Evolutionary conservation across 2,888 invertebrate species (phyloP), one percentile per base, ranked within the genome.

Genomic region (Drosophila acutilabella): DNA sequence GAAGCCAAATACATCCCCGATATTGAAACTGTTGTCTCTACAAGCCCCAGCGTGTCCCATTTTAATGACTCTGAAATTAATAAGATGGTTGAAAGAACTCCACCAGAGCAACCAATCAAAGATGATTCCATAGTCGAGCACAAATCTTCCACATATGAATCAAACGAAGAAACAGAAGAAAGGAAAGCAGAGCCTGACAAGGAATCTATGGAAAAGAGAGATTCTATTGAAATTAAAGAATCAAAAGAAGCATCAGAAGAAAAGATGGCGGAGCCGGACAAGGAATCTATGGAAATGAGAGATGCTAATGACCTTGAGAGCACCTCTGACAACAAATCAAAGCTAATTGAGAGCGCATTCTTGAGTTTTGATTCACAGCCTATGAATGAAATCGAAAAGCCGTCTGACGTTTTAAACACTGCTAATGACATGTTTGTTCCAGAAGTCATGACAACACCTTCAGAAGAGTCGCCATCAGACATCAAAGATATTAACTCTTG

Each of bases 381-480:
- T 13, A 30, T 14, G 8, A 33, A 52, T 45, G 8, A 36, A 44
- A 8, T 41, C 14, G 33, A 42, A 53, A 36, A 38, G 13, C 40
- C 30, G 45, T 11, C 40, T 1, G 26, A 50, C 18, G 56, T 4
- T 20, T 4, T 8, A 36, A 20, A 33, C 7, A 18, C 11, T 26
- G 30, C 23, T 16, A 36, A 54, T 8, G 11, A 36, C 18, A n/a
- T 11, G 2, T 8, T 14, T 14, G 30, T 38, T 7, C 11, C 30
- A 13, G 20, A 62, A 47, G 13, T 41, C 3, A 4, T 42, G 14
- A 10, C 42, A 10, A 33, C n/a, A 52, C 48, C 51, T 20, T 40
- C 33, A 26, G 26, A 33, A 18, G 47, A 58, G 26, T 18, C 26
- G 6, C 13, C 8, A 30, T 16, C 10, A 5, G 10, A 53, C 11